Percentiles rank a stretch among this genome's conserved stretches.
Evolutionary conservation across 2,888 invertebrate species (phyloP).

Genomic region (Dicycla oo): DNA sequence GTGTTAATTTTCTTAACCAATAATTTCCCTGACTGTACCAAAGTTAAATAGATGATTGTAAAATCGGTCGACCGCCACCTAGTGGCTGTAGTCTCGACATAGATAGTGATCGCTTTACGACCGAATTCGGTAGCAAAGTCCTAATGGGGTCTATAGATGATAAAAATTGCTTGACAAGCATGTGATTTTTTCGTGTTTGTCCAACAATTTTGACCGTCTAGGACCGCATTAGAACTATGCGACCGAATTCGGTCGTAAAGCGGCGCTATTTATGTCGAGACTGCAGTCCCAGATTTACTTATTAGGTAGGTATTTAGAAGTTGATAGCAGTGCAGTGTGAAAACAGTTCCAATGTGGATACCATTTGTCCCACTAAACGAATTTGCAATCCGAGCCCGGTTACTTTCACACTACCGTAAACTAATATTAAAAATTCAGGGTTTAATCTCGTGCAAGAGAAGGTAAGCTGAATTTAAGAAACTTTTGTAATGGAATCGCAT

Average conservation of each 20-base stretch:
- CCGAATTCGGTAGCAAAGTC: too few species aligned
- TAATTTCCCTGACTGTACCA: not conserved
- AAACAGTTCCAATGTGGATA: constrained; percentile 34
- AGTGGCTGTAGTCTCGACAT: too few species aligned
- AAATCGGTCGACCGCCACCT: not conserved
- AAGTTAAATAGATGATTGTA: not conserved
- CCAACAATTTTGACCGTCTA: too few species aligned
- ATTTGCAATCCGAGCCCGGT: constrained; percentile 34
- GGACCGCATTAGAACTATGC: too few species aligned
- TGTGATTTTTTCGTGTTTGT: too few species aligned
- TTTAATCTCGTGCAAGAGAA: constrained; percentile 43
- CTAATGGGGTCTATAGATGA: too few species aligned
- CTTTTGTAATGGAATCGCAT: constrained; percentile 41
- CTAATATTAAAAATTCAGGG: constrained; percentile 56
- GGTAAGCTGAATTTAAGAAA: constrained; percentile 26
- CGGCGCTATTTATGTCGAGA: too few species aligned
- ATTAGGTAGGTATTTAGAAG: not conserved
- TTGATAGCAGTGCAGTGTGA: constrained; percentile 6
- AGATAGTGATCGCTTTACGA: too few species aligned
- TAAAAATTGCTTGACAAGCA: too few species aligned
- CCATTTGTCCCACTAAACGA: constrained; percentile 42
- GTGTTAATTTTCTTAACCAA: not conserved
- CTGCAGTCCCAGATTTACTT: not conserved
- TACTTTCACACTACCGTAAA: constrained; percentile 45
- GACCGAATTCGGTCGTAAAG: too few species aligned